phyloP scores from a whole-genome alignment of 2,888 invertebrate species.

The Pristionchus japonicus region DNA sequence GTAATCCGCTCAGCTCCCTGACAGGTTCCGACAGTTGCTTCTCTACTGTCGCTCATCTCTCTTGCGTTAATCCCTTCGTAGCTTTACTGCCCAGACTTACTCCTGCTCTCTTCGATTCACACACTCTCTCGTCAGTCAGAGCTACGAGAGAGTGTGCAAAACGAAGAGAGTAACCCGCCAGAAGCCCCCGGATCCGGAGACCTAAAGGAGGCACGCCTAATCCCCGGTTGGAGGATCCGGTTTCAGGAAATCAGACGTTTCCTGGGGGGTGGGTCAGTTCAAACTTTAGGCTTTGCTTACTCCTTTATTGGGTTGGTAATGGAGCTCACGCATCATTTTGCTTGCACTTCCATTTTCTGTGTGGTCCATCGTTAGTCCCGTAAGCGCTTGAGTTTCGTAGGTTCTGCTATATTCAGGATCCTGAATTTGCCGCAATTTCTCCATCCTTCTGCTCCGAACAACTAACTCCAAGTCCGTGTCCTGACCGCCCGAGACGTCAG shows the following conservation, averaged over 20 bases:
- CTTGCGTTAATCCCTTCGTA: neutral
- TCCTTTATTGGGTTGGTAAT: neutral
- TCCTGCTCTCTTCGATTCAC: neutral
- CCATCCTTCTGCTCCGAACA: too few species aligned
- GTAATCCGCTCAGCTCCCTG: neutral
- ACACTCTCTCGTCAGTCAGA: neutral
- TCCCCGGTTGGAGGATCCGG: neutral
- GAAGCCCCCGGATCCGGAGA: neutral
- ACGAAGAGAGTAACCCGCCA: neutral
- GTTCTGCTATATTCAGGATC: too few species aligned
- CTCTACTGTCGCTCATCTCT: neutral
- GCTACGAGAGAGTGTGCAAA: neutral
- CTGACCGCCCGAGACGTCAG: too few species aligned
- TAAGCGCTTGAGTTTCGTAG: too few species aligned
- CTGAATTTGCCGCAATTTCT: too few species aligned
- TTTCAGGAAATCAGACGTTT: neutral
- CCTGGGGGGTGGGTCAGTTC: neutral
- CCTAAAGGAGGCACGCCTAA: neutral
- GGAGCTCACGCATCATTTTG: too few species aligned
- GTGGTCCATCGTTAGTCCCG: too few species aligned
- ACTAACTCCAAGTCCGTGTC: too few species aligned
- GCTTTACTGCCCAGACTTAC: neutral
- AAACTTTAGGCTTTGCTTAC: neutral
- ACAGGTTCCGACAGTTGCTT: slow-evolving; percentile 22
- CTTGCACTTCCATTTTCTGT: too few species aligned